These are phyloP conservation scores for Platerodrilus igneus DNA, from an alignment of 2,888 invertebrate genomes.

Conservation along the genomic window DNA sequence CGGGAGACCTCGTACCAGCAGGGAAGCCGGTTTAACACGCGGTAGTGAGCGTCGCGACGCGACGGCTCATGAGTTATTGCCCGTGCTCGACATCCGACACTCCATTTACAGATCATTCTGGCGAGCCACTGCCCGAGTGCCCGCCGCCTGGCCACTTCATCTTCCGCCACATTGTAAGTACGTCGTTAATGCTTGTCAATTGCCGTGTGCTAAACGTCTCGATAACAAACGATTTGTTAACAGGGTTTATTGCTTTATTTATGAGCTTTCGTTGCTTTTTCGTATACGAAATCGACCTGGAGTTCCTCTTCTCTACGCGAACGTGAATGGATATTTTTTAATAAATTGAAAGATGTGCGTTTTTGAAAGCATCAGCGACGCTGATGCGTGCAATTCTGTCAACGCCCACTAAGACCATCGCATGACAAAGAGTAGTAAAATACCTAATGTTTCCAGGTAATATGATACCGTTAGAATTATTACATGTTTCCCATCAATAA, in stretches of 20 bases:
- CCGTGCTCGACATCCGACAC: conserved; percentile 50
- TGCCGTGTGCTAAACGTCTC: conserved; percentile 44
- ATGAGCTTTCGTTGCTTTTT: conserved; percentile 27
- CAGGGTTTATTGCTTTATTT: conserved; percentile 41
- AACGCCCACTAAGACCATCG: conserved; percentile 46
- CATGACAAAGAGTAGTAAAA: conserved; percentile 45
- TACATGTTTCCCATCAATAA: conserved; percentile 21
- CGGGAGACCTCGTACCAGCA: conserved; percentile 40
- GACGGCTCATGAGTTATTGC: conserved; percentile 53
- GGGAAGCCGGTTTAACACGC: conserved; percentile 41
- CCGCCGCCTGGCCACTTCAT: conserved; percentile 33
- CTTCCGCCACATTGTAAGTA: conserved; percentile 37
- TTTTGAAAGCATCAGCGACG: conserved; percentile 22
- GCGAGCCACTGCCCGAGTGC: conserved; percentile 40
- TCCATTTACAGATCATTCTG: conserved; percentile 59
- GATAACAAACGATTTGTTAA: conserved; percentile 45
- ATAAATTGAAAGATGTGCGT: conserved; percentile 28
- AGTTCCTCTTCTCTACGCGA: not conserved
- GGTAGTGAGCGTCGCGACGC: no score
- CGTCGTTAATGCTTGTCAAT: conserved; percentile 44
- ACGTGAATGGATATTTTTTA: conserved; percentile 8
- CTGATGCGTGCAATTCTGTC: conserved; percentile 47
- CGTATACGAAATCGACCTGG: conserved; percentile 1
- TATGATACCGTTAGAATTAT: conserved; percentile 36
- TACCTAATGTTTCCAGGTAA: conserved; percentile 46